Base-by-base conservation (phyloP, 2,797 vertebrate species). In the Lepidocolaptes lacrymiger region DNA sequence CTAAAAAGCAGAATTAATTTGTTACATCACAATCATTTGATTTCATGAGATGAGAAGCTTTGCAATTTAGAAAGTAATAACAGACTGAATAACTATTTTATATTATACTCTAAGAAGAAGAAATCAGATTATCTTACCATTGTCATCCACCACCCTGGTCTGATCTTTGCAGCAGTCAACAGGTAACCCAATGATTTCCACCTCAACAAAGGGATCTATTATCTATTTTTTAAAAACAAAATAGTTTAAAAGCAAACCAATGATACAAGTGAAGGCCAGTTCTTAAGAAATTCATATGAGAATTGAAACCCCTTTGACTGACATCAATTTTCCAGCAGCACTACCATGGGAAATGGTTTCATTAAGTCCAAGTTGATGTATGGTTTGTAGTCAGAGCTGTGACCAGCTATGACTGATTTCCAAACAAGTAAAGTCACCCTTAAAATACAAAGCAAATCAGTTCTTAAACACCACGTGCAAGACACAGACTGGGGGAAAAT, bases 161-260 rank as follows among this genome's bases (percentile, higher is more conserved):
- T 99, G 99, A 93, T 99, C 99, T 97, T 99, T 99, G 97, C 98
- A 99, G 97, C 99, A 99, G 94, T 99, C 99, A 24, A 98, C 98
- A 32, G 99, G 99, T 81, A 99, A 97, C n/a, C 99, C 99, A 80
- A 99, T 99, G 93, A 99, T 99, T 98, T 99, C 99, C 96, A 99
- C 99, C 97, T 99, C 99, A 36, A 99, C 99, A 86, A 99, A 99
- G 13, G 99, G 99, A 97, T 99, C 99, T 63, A 99, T 99, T 94
- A 99, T 99, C 99, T 99, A 96, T 52, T 88, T 55, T 72, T 90
- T 15, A 55, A 92, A 93, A 93, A 93, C 8, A 93, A 55, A 90
- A 0, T 32, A 87, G 37, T 88, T 96, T 76, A 95, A 95, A 95
- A 79, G 24, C 63, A 88, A 80, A 64, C 3, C 59, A 85, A 4